These are phyloP conservation scores for Cacoxenus indagator DNA, from an alignment of 2,888 invertebrate species.

Conservation along the genomic window DNA sequence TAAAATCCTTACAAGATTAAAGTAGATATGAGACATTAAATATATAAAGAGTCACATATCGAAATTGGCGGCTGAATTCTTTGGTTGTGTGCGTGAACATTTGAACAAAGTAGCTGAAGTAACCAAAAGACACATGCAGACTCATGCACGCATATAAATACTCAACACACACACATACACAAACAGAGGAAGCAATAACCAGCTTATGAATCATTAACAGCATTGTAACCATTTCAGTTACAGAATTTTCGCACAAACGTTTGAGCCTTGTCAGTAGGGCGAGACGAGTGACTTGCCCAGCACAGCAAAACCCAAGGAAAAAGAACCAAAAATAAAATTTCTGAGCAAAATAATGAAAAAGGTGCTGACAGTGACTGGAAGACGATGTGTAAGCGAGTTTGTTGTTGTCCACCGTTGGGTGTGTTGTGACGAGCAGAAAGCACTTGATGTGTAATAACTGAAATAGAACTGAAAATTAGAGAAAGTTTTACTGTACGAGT, in stretches of 20 bases:
- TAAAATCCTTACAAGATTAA: not conserved
- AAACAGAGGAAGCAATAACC: constrained; percentile 7
- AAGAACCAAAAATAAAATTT: not conserved
- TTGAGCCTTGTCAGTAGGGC: not conserved
- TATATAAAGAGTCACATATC: constrained; percentile 10
- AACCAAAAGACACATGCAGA: not conserved
- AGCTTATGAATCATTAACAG: constrained; percentile 10
- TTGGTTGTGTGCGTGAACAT: not conserved
- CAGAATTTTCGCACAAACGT: not conserved
- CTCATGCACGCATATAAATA: not conserved
- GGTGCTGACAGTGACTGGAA: constrained; percentile 1
- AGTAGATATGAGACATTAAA: constrained; percentile 1
- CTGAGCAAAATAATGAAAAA: constrained; percentile 6
- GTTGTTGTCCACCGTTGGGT: not conserved
- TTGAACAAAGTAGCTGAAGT: not conserved
- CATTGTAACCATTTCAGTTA: not conserved
- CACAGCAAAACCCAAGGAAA: not conserved
- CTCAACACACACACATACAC: not conserved
- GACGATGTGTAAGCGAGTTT: not conserved
- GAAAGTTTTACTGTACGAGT: no score
- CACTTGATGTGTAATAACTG: not conserved
- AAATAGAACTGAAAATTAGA: no score
- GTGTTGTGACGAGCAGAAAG: not conserved
- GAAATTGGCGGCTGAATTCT: constrained; percentile 1
- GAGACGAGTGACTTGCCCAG: not conserved